Percentiles rank a stretch among this genome's conserved stretches.
Evolutionary conservation across 2,888 invertebrate genomes (phyloP).

Genomic region (Argynnis bischoffii): DNA sequence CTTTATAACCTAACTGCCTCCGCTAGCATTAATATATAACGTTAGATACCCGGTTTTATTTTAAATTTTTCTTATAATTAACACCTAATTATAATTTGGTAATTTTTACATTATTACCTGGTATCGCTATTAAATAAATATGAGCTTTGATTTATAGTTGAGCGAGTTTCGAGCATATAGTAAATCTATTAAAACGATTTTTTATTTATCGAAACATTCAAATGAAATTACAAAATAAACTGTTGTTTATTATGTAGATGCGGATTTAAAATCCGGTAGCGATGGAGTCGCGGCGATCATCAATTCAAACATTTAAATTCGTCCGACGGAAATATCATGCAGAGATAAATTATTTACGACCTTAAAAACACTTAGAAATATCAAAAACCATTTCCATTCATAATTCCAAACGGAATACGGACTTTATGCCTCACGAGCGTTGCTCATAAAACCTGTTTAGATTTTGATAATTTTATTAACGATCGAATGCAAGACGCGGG

Average conservation of each 20-base stretch:
- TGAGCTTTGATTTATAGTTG: constrained; percentile 3
- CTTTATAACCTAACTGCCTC: constrained; percentile 11
- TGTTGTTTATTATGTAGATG: constrained; percentile 52
- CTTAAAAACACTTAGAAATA: constrained; percentile 79
- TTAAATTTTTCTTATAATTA: not conserved
- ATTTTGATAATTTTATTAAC: constrained; percentile 83
- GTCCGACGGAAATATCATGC: constrained; percentile 79
- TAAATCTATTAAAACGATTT: constrained; percentile 38
- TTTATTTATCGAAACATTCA: constrained; percentile 38
- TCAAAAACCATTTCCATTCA: constrained; percentile 81
- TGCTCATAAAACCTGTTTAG: constrained; percentile 79
- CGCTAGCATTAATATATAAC: not conserved
- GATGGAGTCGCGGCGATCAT: constrained; percentile 60
- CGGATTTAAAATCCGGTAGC: constrained; percentile 76
- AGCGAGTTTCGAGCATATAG: constrained; percentile 1
- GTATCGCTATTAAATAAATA: not conserved
- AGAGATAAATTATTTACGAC: constrained; percentile 79
- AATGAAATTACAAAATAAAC: constrained; percentile 51
- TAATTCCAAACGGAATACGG: constrained; percentile 67
- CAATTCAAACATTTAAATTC: constrained; percentile 72
- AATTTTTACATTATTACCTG: constrained; percentile 1
- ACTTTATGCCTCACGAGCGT: constrained; percentile 69
- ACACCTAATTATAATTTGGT: constrained; percentile 7
- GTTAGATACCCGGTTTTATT: not conserved
- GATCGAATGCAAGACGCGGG: constrained; percentile 73